Evolutionary conservation across 2,888 invertebrate species (phyloP), one percentile per base, ranked within the genome.

Genomic region (Syrista parreyssii): DNA sequence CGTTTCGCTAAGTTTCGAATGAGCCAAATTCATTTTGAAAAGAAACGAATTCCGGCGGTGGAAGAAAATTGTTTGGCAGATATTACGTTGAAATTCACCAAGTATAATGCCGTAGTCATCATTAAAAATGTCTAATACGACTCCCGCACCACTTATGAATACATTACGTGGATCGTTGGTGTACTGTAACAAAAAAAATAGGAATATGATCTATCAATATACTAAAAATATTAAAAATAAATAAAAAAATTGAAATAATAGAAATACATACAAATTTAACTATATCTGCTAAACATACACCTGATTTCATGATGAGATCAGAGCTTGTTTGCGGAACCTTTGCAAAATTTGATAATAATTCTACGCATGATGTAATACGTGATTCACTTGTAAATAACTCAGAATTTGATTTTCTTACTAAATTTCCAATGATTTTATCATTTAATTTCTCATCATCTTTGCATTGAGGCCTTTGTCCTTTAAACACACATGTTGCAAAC

Each of bases 81-180:
- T 71, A 80, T 88, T 88, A 2, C 72, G 75, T 33, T 82, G 82
- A 34, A 87, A 82, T 73, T 84, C 79, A 31, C 86, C 87, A 12
- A 88, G 78, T 35, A 88, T 80, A 6, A 88, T 76, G 6, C 86
- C 88, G 76, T 84, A 86, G 40, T 88, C 86, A 69, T 87, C 84
- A 78, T 84, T 82, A 30, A 87, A 72, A 68, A 84, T 78, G 1
- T 82, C 74, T 33, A 87, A 35, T 31, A 88, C 82, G 12, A 80
- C 83, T 36, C 88, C 88, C 75, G 80, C 76, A 6, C 88, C 88
- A 31, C 73, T 78, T 9, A 83, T 77, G 75, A 86, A 89, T 4
- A 86, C 68, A 72, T 80, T 79, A 40, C 82, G 80, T 12, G 87
- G 79, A 75, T 85, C 82, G 33, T 78, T 81, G 3, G 83, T 82